Conservation (phyloP, 37 sponge, comb jelly and placozoan species). For the Crambe crambe region DNA sequence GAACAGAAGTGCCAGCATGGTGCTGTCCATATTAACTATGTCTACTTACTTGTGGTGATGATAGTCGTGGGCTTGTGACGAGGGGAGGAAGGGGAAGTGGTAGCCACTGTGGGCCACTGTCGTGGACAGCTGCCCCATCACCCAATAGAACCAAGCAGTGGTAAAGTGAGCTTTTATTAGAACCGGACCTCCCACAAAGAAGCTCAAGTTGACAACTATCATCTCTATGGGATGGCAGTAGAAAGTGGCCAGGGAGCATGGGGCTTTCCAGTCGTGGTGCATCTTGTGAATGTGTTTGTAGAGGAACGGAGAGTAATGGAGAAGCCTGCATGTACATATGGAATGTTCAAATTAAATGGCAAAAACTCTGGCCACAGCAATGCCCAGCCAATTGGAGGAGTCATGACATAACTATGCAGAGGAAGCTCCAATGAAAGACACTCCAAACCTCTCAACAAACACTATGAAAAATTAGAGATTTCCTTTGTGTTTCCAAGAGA, state of each 20-base stretch:
- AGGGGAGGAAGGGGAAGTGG: conserved; percentile 90
- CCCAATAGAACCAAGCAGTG: conserved; percentile 79
- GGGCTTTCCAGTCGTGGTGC: conserved; percentile 95
- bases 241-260: conserved; percentile 63
- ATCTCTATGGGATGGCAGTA: conserved; percentile 93
- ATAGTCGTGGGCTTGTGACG: conserved; percentile 92
- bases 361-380: neutral
- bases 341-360: neutral
- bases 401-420: too few species aligned
- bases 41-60: conserved; percentile 83
- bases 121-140: conserved; percentile 59
- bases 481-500: too few species aligned
- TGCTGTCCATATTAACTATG: neutral
- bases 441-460: too few species aligned
- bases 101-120: conserved; percentile 86
- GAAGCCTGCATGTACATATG: conserved; percentile 46
- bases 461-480: too few species aligned
- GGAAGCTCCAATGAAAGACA: too few species aligned
- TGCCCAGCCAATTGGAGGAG: too few species aligned
- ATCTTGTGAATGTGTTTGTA: conserved; percentile 94
- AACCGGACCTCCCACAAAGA: conserved; percentile 61
- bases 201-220: conserved; percentile 60
- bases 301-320: conserved; percentile 69
- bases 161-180: conserved; percentile 77
- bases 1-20: neutral